Conservation (phyloP, 30 jellyfish, hydroid and myxozoan genomes). For the Nemopilema nomurai region DNA sequence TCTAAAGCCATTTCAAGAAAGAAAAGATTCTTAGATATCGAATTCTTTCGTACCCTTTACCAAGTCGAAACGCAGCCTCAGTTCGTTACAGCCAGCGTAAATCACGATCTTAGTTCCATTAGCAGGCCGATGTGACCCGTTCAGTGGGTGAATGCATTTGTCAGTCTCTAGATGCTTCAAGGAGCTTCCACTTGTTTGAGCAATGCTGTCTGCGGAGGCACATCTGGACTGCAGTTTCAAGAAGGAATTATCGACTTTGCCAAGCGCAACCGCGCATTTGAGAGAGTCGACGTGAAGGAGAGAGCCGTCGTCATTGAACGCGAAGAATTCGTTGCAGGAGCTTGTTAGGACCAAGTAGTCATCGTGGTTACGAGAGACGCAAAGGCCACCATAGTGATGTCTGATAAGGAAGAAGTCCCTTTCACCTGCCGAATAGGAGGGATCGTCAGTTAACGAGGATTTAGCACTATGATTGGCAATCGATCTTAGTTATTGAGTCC, state of each 20-base stretch:
- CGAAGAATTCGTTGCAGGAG: constrained; percentile 30
- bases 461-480: too few species aligned
- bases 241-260: background rate
- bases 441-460: background rate
- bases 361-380: constrained; percentile 11
- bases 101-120: constrained; percentile 56
- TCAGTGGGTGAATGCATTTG: constrained; percentile 54
- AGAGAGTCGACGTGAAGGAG: constrained; percentile 6
- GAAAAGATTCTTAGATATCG: background rate
- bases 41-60: background rate
- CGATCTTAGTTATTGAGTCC: too few species aligned
- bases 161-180: constrained; percentile 32
- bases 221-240: constrained; percentile 26
- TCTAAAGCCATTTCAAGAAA: too few species aligned
- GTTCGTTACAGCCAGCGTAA: constrained; percentile 49
- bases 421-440: background rate
- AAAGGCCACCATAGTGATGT: constrained; percentile 20
- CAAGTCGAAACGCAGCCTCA: constrained; percentile 30
- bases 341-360: constrained; percentile 5
- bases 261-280: constrained; percentile 3
- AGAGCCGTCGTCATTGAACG: constrained; percentile 7
- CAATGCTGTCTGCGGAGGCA: constrained; percentile 10
- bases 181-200: constrained; percentile 14
- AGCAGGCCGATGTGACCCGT: constrained; percentile 37
- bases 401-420: background rate